Evolutionary conservation across 2,797 vertebrate species (phyloP).

Genomic region (Molossus alvarezi): DNA sequence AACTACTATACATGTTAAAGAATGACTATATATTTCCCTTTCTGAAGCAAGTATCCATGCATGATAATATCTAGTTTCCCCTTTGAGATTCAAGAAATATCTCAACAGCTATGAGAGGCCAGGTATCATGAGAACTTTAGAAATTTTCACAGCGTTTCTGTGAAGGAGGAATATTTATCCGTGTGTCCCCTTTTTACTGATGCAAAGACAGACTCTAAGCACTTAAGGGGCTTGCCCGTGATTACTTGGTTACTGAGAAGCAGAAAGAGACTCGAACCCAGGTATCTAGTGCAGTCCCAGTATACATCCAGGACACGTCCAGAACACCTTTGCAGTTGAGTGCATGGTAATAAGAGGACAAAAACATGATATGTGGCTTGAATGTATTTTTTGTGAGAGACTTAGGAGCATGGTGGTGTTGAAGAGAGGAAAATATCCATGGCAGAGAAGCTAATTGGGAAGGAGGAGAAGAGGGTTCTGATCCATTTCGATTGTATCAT

Average conservation of each 20-base stretch:
- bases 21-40: background rate
- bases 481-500: background rate
- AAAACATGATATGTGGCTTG: background rate
- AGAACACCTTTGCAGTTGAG: background rate
- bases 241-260: background rate
- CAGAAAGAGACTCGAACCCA: background rate
- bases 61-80: background rate
- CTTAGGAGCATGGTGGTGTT: background rate
- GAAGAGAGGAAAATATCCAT: background rate
- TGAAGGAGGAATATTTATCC: background rate
- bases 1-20: background rate
- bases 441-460: background rate
- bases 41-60: background rate
- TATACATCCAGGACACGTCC: fast-evolving
- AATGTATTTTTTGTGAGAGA: background rate
- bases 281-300: too few species aligned
- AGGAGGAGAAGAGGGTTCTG: background rate
- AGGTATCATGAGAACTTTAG: background rate
- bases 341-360: background rate
- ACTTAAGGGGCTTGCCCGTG: background rate
- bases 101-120: background rate
- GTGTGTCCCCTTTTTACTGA: background rate
- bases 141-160: background rate
- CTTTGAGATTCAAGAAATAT: slow-evolving; percentile 36
- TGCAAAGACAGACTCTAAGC: background rate